Evolutionary conservation across 64 coral and sea anemone genomes (phyloP), one percentile per base, ranked within the genome.

Genomic region (Montipora efflorescens): DNA sequence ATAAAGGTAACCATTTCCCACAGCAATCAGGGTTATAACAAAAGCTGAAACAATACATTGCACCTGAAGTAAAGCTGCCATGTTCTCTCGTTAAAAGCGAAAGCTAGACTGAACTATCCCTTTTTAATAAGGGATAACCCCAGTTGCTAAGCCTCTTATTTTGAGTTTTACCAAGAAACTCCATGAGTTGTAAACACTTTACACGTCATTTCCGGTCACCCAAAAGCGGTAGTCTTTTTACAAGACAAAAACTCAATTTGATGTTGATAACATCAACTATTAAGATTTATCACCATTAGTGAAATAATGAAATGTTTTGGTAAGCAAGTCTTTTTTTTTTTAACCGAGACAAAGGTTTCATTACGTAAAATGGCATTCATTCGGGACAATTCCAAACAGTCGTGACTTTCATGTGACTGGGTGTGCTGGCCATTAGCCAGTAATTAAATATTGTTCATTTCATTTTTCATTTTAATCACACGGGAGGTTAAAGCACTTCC

Each of bases 1-100:
- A 53, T 92, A 85, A 20, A 92, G 18, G 9, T 86, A 66, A 46
- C 45, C 44, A 50, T 16, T 72, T 71, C 44, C 46, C 45, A 23
- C 11, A 21, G 48, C 16, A 5, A 86, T 5, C 51, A 82, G 5
- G 16, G 66, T 21, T 5, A 71, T 50, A 48, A 71, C 12, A 36
- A 36, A 36, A 8, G 48, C 2, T 2, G 47, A 7, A 21, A 48
- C 19, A 86, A 18, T 64, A 11, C 15, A 48, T 47, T 85, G 59
- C 5, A 49, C 20, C 47, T 36, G 5, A 7, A 0, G 43, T 18
- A 71, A n/a, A 48, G 48, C 5, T 20, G 58, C 45, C 62, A 70
- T 85, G 7, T 47, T 70, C 15, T 1, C 0, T 11, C n/a, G 6
- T 5, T 57, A 8, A 8, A 11, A 57, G 7, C 53, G 11, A 57